These are phyloP conservation scores for Haemorhous mexicanus DNA, from an alignment of 2,113 vertebrate species.

Conservation along the genomic window DNA sequence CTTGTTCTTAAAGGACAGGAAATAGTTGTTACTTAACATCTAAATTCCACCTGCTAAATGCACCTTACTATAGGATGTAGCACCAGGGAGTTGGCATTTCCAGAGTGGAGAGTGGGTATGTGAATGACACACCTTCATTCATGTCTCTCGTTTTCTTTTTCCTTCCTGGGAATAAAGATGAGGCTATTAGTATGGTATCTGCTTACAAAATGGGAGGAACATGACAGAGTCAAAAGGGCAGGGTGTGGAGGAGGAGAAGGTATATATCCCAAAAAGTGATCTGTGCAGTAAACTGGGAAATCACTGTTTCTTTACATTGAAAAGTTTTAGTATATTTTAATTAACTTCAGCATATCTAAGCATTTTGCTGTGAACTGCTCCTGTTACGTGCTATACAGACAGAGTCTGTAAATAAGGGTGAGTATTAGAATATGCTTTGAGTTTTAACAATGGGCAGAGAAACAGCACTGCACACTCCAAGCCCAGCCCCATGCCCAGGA, in stretches of 20 bases:
- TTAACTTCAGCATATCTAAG: not conserved
- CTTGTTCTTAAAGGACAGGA: not conserved
- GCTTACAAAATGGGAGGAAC: not conserved
- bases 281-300: not conserved
- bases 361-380: not conserved
- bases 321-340: not conserved
- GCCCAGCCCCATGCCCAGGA: not conserved
- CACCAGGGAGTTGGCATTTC: not conserved
- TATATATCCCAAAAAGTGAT: not conserved
- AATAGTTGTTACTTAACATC: not conserved
- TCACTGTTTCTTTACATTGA: not conserved
- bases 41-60: not conserved
- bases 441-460: not conserved
- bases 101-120: not conserved
- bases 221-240: not conserved
- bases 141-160: not conserved
- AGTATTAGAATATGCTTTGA: not conserved
- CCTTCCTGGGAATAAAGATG: not conserved
- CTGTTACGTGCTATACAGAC: not conserved
- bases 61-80: not conserved
- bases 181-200: not conserved
- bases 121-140: not conserved
- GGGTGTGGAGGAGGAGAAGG: not conserved
- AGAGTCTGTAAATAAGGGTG: not conserved
- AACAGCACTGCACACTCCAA: not conserved